Base-by-base conservation (phyloP, 2,797 vertebrate species). In the Anguilla obscura region DNA sequence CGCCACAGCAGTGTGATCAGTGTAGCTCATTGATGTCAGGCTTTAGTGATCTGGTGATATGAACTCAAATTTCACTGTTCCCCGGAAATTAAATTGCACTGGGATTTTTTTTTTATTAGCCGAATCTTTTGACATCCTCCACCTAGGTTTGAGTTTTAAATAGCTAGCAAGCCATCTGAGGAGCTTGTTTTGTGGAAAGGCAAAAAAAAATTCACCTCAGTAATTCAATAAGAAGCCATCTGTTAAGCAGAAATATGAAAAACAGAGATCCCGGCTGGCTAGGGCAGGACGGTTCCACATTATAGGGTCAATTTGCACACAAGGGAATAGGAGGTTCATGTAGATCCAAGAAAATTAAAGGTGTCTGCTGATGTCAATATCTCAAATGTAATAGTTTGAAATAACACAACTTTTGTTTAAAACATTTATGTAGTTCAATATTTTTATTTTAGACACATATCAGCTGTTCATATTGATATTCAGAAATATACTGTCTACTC, bases 401-500 rank as follows among this genome's bases (percentile, higher is more conserved):
- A 1, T 66, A 27, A n/a, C 63, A 66, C 3, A 66, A 66, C 63
- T n/a, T 66, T 27, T 66, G 24, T 66, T n/a, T 66, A 8, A 3
- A 63, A 63, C 58, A n/a, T 66, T 66, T 66, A 24, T 66, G n/a
- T 66, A 66, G n/a, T 66, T 66, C n/a, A 66, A 66, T n/a, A 27
- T 63, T 63, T 63, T n/a, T 24, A 0, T 63, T 63, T 63, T 24
- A 63, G 18, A 5, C 9, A 30, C 66, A 30, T 10, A 71, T 71
- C 66, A 63, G 60, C 60, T 63, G 24, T n/a, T 63, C 60, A 63
- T 63, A 63, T 63, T 63, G 8, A n/a, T 63, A 8, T n/a, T 63
- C 60, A 63, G 60, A 21, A 63, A 63, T 63, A 24, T 63, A 63
- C 24, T 63, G 21, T 63, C 60, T 63, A 63, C 3, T 0, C 7